These are phyloP conservation scores for Pachliopta kotzebuea DNA, from an alignment of 2,888 invertebrate genomes.

Conservation along the genomic window DNA sequence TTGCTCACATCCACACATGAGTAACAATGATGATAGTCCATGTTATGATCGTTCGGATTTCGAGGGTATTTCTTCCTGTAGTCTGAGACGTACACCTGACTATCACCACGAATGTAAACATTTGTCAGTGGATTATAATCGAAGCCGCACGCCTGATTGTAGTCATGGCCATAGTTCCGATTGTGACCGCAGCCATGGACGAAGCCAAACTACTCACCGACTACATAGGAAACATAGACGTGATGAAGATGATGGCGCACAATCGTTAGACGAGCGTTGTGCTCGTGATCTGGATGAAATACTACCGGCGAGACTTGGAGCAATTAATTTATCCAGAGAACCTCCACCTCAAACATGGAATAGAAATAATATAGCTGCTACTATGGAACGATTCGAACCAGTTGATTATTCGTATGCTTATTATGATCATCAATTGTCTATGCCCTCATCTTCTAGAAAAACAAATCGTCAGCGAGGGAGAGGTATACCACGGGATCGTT, in stretches of 20 bases:
- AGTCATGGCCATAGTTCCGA: constrained; percentile 64
- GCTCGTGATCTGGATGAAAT: constrained; percentile 76
- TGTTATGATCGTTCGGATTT: constrained; percentile 73
- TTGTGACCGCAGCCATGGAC: constrained; percentile 59
- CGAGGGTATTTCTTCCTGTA: constrained; percentile 69
- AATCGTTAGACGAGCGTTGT: constrained; percentile 72
- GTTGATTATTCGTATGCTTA: constrained; percentile 92
- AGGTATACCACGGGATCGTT: constrained; percentile 65
- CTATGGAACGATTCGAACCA: constrained; percentile 83
- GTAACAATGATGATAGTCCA: constrained; percentile 72
- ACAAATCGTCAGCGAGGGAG: constrained; percentile 69
- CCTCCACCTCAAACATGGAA: constrained; percentile 80
- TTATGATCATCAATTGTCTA: constrained; percentile 87
- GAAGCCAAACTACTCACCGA: constrained; percentile 66
- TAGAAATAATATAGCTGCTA: constrained; percentile 82
- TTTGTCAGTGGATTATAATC: constrained; percentile 62
- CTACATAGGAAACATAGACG: constrained; percentile 62
- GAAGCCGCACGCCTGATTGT: constrained; percentile 72
- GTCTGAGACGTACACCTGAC: constrained; percentile 63
- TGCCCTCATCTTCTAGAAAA: constrained; percentile 77
- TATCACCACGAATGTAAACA: constrained; percentile 73
- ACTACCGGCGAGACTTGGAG: constrained; percentile 73
- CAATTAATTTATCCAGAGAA: constrained; percentile 68
- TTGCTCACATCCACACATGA: constrained; percentile 71
- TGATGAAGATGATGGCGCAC: constrained; percentile 71